phyloP scores from a whole-genome alignment of 2,113 vertebrate genomes.

The Heterotis niloticus region DNA sequence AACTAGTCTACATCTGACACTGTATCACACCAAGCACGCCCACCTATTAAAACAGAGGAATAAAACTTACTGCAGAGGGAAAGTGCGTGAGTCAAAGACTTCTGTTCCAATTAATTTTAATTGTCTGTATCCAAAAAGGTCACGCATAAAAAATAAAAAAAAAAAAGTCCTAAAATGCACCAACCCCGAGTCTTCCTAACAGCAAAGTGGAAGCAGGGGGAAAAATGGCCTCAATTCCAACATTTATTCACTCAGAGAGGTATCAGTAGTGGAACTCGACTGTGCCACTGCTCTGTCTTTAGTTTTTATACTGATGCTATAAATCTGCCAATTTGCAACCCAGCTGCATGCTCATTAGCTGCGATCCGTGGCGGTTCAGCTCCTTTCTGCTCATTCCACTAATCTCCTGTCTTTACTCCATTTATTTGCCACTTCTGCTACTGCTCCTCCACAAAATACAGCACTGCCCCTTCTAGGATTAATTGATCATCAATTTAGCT shows the following conservation, averaged over 20 bases:
- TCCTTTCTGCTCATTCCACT: conserved; percentile 79
- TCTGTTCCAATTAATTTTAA: conserved; percentile 7
- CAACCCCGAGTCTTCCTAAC: conserved; percentile 34
- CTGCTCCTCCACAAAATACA: conserved; percentile 79
- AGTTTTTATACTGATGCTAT: conserved; percentile 78
- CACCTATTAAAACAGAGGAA: neutral
- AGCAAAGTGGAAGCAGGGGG: neutral
- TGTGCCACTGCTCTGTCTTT: conserved; percentile 58
- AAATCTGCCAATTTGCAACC: conserved; percentile 81
- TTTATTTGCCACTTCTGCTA: conserved; percentile 86
- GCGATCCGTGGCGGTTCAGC: conserved; percentile 70
- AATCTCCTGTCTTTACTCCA: conserved; percentile 85
- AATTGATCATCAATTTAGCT: conserved; percentile 99
- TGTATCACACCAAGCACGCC: neutral
- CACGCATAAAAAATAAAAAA: conserved; percentile 35
- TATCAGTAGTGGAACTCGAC: conserved; percentile 71
- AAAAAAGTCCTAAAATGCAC: conserved; percentile 36
- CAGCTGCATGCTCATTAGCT: conserved; percentile 81
- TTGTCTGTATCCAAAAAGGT: conserved; percentile 23
- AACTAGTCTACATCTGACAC: neutral
- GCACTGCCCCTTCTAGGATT: conserved; percentile 94
- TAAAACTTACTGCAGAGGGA: conserved; percentile 22
- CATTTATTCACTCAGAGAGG: conserved; percentile 37
- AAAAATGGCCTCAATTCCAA: conserved; percentile 13
- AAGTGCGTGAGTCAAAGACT: conserved; percentile 17